phyloP scores from a whole-genome alignment of 2,113 vertebrate genomes.

The Ciconia maguari region DNA sequence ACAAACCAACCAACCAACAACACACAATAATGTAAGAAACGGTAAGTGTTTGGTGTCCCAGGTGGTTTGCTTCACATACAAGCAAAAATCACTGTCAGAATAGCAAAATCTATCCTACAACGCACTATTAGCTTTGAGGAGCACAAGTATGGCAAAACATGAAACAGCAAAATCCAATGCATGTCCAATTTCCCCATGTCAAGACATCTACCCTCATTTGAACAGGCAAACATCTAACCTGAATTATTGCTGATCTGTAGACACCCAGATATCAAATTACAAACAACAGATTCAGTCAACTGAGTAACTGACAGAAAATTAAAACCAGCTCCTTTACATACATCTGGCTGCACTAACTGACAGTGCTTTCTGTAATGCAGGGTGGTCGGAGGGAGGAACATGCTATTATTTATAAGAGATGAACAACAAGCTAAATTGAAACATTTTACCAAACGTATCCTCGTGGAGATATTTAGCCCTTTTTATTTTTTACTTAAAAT shows the following conservation, averaged over 20 bases:
- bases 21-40: neutral
- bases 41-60: rapidly evolving
- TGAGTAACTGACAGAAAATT: slow-evolving; percentile 12
- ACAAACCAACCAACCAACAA: neutral
- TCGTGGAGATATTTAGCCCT: neutral
- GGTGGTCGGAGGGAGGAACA: neutral
- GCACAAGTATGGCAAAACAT: neutral
- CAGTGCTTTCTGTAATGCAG: neutral
- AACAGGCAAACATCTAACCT: neutral
- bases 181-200: neutral
- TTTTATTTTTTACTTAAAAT: neutral
- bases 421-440: neutral
- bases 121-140: neutral
- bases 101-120: neutral
- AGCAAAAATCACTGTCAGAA: neutral
- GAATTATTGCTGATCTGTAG: neutral
- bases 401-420: neutral
- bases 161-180: neutral
- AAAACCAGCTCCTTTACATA: neutral
- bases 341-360: neutral
- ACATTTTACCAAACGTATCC: neutral
- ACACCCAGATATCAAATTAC: neutral
- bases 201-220: neutral
- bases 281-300: neutral
- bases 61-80: neutral